Evolutionary conservation across 2,888 invertebrate species (phyloP).

Genomic region (Neria commutata): DNA sequence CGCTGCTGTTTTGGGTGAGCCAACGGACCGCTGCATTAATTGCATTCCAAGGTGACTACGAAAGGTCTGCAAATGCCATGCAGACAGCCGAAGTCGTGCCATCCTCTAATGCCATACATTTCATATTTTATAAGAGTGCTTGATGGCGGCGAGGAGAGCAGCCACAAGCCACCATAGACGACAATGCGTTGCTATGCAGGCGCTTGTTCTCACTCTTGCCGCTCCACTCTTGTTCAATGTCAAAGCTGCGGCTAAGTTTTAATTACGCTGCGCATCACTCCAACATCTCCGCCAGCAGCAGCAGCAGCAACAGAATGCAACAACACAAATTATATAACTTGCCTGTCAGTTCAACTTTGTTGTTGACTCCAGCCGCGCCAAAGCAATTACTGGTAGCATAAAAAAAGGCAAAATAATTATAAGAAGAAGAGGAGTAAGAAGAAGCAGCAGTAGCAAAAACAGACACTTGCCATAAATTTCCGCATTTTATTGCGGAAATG

Average conservation of each 20-base stretch:
- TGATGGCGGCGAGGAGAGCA: neutral
- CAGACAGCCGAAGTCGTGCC: slow-evolving; percentile 47
- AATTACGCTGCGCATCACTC: slow-evolving; percentile 46
- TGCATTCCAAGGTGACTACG: slow-evolving; percentile 57
- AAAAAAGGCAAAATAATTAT: too few relatives aligned
- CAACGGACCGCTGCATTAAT: slow-evolving; percentile 49
- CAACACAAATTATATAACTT: too few relatives aligned
- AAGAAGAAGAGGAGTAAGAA: too few relatives aligned
- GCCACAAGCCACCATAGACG: slow-evolving; percentile 11
- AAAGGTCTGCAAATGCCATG: slow-evolving; percentile 48
- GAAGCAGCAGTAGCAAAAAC: slow-evolving; percentile 9
- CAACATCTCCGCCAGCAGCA: neutral
- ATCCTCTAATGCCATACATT: slow-evolving; percentile 34
- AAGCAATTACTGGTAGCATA: too few relatives aligned
- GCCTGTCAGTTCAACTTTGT: too few relatives aligned
- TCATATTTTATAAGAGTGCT: slow-evolving; percentile 10
- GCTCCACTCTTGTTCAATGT: neutral
- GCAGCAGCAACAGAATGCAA: too few relatives aligned
- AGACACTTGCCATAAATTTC: slow-evolving; percentile 23
- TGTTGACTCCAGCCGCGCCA: too few relatives aligned
- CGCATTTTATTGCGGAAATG: slow-evolving; percentile 19
- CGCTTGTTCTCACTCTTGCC: neutral
- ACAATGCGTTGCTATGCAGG: neutral
- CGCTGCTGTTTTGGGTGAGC: too few relatives aligned
- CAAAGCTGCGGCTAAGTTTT: slow-evolving; percentile 33